phyloP scores from a whole-genome alignment of 1,140 invertebrate species.

The Planococcus citri region DNA sequence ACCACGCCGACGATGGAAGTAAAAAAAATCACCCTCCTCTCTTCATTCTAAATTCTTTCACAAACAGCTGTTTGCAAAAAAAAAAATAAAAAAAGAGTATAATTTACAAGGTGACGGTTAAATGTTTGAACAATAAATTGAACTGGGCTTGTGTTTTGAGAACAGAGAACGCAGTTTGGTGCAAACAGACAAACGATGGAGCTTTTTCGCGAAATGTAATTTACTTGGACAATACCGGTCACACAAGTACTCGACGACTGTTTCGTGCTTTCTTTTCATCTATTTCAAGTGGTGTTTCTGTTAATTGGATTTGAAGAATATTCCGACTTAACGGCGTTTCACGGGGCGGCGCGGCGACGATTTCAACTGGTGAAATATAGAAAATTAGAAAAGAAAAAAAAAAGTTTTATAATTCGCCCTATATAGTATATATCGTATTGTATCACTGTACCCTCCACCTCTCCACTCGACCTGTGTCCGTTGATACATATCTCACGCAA shows the following conservation, averaged over 20 bases:
- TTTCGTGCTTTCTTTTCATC: slow-evolving; percentile 17
- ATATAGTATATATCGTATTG: too few species aligned
- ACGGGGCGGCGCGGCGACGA: too few species aligned
- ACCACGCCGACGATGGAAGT: too few species aligned
- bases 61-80: too few species aligned
- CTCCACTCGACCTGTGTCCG: too few species aligned
- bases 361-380: background rate
- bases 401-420: background rate
- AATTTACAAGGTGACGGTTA: slow-evolving; percentile 9
- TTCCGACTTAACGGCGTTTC: background rate
- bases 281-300: slow-evolving; percentile 16
- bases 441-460: too few species aligned
- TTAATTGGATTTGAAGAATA: slow-evolving; percentile 17
- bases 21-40: too few species aligned
- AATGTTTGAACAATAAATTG: slow-evolving; percentile 20
- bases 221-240: slow-evolving; percentile 17
- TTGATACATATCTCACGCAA: too few species aligned
- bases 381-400: too few species aligned
- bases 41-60: too few species aligned
- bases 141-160: slow-evolving; percentile 13
- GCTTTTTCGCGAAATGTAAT: slow-evolving; percentile 17
- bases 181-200: slow-evolving; percentile 14
- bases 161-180: slow-evolving; percentile 11
- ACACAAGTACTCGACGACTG: slow-evolving; percentile 3
- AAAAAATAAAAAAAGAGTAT: too few species aligned